Evolutionary conservation across 2,113 vertebrate genomes (phyloP).

Genomic region (Scytalopus superciliaris): DNA sequence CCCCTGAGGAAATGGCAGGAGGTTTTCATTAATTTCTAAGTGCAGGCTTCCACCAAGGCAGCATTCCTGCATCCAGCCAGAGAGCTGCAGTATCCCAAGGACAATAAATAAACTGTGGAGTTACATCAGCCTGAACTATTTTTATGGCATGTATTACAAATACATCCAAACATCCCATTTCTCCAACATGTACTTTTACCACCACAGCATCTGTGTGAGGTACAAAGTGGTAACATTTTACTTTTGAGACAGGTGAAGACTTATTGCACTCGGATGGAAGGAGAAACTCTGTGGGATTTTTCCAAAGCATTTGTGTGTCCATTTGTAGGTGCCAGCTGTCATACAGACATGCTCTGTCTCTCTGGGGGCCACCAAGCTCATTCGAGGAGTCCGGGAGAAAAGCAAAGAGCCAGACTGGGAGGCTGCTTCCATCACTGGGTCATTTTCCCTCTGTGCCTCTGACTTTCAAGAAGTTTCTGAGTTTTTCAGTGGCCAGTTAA

Average conservation of each 20-base stretch:
- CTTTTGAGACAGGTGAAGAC: neutral
- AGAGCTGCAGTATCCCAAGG: neutral
- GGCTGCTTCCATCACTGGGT: neutral
- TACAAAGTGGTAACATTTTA: neutral
- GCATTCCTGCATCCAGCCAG: neutral
- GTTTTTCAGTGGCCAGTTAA: neutral
- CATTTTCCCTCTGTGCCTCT: neutral
- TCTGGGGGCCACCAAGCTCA: neutral
- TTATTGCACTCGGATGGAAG: neutral
- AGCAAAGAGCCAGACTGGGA: neutral
- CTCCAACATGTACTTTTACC: neutral
- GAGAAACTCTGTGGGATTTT: neutral
- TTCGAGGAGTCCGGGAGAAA: neutral
- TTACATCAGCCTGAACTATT: neutral
- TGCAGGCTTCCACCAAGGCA: neutral
- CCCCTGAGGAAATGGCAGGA: neutral
- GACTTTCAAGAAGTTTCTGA: neutral
- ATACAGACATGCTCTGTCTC: neutral
- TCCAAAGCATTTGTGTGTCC: neutral
- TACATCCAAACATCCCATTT: neutral
- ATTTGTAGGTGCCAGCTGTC: neutral
- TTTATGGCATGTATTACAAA: neutral
- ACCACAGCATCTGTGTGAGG: neutral
- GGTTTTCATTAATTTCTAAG: neutral
- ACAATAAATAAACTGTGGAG: neutral